phyloP scores from a whole-genome alignment of 2,797 vertebrate species.

The Tokudaia muenninki region DNA sequence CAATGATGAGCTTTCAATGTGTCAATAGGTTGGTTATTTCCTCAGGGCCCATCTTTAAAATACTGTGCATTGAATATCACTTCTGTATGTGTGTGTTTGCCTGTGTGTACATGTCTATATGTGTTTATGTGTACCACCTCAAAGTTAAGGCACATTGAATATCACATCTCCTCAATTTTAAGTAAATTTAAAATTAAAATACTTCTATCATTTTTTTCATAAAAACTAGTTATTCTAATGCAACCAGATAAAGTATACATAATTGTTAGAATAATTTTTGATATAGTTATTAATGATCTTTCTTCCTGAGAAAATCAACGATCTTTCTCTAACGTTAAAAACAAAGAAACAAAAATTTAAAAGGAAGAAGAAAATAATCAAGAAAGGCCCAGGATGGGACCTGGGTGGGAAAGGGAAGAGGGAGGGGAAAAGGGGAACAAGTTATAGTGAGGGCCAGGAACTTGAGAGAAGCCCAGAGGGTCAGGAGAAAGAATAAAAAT shows the following conservation, averaged over 20 bases:
- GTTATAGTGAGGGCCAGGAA: background rate
- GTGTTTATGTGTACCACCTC: background rate
- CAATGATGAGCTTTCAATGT: background rate
- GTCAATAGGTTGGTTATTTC: background rate
- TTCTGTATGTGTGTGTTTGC: background rate
- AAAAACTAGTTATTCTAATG: background rate
- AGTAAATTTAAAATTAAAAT: background rate
- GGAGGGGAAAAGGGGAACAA: background rate
- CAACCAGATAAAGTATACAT: background rate
- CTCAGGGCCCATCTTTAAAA: background rate
- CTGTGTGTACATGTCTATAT: background rate
- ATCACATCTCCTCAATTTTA: background rate
- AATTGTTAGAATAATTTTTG: background rate
- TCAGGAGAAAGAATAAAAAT: background rate
- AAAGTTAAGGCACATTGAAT: too few species aligned
- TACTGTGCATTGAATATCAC: background rate
- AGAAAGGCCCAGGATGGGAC: background rate
- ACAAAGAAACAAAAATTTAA: background rate
- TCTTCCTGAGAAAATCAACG: background rate
- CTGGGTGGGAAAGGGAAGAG: background rate
- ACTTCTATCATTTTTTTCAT: background rate
- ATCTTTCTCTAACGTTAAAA: background rate
- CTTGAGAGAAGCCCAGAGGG: background rate
- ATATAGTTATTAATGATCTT: slow-evolving; percentile 15
- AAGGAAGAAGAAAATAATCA: background rate